Percentiles rank a stretch among this genome's conserved stretches.
Conservation (phyloP, 2,113 vertebrate species). For the Riparia riparia region DNA sequence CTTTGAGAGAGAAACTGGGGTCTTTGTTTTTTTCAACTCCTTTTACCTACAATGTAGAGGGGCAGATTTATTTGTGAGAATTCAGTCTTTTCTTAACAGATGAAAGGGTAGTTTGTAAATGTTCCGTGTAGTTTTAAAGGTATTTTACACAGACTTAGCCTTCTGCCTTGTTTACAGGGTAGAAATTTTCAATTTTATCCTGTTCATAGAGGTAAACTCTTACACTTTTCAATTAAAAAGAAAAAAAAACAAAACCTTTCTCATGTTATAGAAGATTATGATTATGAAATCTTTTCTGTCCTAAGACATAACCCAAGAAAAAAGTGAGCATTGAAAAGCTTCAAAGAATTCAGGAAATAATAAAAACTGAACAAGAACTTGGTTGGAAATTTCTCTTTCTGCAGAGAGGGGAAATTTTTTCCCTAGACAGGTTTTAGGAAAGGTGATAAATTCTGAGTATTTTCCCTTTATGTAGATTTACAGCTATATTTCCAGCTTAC, state of each 20-base stretch:
- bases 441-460: neutral
- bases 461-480: slow-evolving; percentile 1
- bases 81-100: neutral
- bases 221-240: neutral
- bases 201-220: neutral
- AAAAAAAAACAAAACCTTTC: neutral
- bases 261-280: neutral
- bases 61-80: neutral
- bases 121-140: neutral
- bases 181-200: neutral
- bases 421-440: neutral
- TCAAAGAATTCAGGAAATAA: neutral
- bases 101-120: neutral
- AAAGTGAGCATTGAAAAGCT: neutral
- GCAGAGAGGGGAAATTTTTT: neutral
- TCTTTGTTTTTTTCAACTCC: neutral
- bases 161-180: neutral
- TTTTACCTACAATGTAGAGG: neutral
- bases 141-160: neutral
- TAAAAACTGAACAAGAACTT: neutral
- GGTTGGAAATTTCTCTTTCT: neutral
- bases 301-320: neutral
- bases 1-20: neutral
- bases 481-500: neutral
- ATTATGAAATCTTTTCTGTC: neutral